Base-by-base conservation (phyloP, 2,797 vertebrate species). In the Holocentrus rufus region DNA sequence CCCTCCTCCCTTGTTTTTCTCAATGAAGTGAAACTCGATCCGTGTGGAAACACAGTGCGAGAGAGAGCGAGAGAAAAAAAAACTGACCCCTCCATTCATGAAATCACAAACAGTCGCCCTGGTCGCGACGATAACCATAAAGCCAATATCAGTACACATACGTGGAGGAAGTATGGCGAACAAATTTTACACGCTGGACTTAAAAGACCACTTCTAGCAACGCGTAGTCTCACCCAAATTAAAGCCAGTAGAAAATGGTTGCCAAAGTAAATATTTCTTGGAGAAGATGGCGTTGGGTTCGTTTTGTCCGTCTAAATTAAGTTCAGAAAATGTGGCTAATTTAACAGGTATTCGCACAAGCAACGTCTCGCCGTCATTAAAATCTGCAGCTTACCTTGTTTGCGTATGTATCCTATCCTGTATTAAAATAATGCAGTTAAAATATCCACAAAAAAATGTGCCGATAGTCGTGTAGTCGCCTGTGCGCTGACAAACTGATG, bases 11-110 rank as follows among this genome's bases (percentile, higher is more conserved):
- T 93, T 94, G 92, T 94, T 94, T 94, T 94, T 90, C 87, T 95
- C 91, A 94, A 95, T 95, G 93, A 93, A 93, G 91, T 94, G 93
- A 93, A 95, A 95, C 89, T 91, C 83, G 91, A 94, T 84, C 90
- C 87, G 84, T 85, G 87, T 82, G 87, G 85, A 90, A 87, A 88
- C 76, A 64, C 53, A 54, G 50, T n/a, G n/a, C n/a, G n/a, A n/a
- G n/a, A n/a, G n/a, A n/a, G n/a, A n/a, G n/a, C n/a, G n/a, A n/a
- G n/a, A 47, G 72, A 64, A 42, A 59, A 68, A 23, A 82, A 85
- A 81, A 65, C 54, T 22, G 71, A 54, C 66, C 74, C 77, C 82
- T 89, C 90, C 93, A 95, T 94, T 94, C 93, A 72, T 36, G 58
- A 67, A 83, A 73, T 65, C 73, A 57, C 76, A 88, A 86, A 88